Conservation (phyloP, 2,113 vertebrate genomes). For the Lophochroa leadbeateri region DNA sequence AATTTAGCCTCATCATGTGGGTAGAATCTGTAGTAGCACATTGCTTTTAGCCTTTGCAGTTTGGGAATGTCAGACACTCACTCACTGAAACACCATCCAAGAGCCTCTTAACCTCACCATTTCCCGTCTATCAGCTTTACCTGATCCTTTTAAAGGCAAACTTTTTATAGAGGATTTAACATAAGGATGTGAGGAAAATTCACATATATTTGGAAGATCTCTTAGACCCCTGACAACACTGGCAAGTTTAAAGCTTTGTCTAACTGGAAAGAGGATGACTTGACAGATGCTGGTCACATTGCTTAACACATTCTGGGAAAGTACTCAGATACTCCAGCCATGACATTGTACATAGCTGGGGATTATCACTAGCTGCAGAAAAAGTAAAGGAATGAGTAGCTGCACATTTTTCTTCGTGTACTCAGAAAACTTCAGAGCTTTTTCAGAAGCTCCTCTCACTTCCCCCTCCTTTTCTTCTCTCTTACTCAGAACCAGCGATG, state of each 20-base stretch:
- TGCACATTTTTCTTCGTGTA: not conserved
- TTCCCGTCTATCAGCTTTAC: not conserved
- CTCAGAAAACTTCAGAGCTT: not conserved
- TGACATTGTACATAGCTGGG: not conserved
- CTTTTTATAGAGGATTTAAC: not conserved
- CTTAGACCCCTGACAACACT: not conserved
- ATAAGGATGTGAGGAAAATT: not conserved
- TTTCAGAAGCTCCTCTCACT: conserved; percentile 20
- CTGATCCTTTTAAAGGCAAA: not conserved
- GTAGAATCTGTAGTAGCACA: not conserved
- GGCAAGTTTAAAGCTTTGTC: not conserved
- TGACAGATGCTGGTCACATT: not conserved
- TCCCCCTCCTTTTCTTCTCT: not conserved
- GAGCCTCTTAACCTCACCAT: not conserved
- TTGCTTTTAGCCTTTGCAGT: not conserved
- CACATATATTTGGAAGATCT: not conserved
- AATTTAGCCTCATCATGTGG: not conserved
- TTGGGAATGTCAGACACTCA: not conserved
- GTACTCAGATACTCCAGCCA: not conserved
- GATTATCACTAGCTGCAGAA: not conserved
- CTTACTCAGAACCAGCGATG: not conserved
- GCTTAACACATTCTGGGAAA: not conserved
- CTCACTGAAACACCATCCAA: not conserved
- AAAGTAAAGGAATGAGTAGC: not conserved
- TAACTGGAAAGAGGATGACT: not conserved